Conservation (phyloP, 2,113 vertebrate genomes). For the Balaenoptera acutorostrata region DNA sequence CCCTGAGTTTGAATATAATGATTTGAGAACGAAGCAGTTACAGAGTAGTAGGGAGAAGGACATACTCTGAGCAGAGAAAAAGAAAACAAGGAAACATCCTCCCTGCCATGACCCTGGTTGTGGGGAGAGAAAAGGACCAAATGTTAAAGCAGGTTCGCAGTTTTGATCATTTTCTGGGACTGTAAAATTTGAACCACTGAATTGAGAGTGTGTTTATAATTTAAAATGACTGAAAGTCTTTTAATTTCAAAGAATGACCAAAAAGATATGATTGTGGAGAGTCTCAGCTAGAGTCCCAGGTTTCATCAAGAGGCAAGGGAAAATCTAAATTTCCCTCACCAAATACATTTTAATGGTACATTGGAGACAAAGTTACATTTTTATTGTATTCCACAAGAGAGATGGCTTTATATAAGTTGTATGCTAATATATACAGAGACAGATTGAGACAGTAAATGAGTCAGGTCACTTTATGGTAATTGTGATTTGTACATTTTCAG, state of each 20-base stretch:
- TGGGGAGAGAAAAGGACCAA: not conserved
- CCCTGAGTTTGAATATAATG: not conserved
- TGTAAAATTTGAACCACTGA: not conserved
- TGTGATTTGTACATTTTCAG: not conserved
- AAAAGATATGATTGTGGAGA: not conserved
- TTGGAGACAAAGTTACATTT: not conserved
- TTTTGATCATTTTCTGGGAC: not conserved
- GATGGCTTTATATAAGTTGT: not conserved
- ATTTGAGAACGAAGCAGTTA: not conserved
- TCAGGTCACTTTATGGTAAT: not conserved
- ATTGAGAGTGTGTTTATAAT: not conserved
- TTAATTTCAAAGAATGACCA: not conserved
- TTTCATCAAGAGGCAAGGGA: not conserved
- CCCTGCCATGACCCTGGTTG: rapidly evolving
- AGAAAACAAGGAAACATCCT: not conserved
- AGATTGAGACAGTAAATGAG: not conserved
- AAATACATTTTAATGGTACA: not conserved
- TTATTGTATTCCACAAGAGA: not conserved
- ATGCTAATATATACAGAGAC: not conserved
- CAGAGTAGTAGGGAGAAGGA: not conserved
- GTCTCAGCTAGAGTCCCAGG: not conserved
- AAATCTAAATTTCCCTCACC: not conserved
- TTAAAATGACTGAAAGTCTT: not conserved
- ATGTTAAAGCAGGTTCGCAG: not conserved
- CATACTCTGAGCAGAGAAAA: not conserved